phyloP scores from a whole-genome alignment of 2,113 vertebrate species.

The Synchiropus splendidus region DNA sequence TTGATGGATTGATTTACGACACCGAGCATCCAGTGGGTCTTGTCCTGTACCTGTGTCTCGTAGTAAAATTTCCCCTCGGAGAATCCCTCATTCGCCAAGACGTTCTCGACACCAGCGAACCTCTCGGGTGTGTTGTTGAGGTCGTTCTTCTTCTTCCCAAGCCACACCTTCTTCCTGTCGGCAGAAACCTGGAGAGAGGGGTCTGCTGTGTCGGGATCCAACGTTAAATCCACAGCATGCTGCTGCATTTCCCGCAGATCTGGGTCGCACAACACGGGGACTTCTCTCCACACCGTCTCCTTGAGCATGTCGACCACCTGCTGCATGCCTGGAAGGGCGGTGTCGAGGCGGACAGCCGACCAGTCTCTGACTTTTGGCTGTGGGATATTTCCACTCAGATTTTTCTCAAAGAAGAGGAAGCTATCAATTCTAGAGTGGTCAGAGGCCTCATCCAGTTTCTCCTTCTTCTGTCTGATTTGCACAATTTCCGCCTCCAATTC shows the following conservation, averaged over 20 bases:
- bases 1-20: constrained; percentile 30
- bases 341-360: constrained; percentile 8
- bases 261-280: constrained; percentile 33
- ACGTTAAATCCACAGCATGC: constrained; percentile 29
- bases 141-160: neutral
- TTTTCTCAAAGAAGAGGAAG: constrained; percentile 15
- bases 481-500: constrained; percentile 33
- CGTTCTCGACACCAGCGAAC: constrained; percentile 25
- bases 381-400: neutral
- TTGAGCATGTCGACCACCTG: constrained; percentile 9
- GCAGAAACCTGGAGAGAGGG: constrained; percentile 22
- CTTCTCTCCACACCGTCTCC: constrained; percentile 16
- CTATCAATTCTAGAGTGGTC: no score
- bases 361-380: constrained; percentile 19
- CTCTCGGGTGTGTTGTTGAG: constrained; percentile 6
- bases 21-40: constrained; percentile 39
- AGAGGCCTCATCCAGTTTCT: constrained; percentile 13
- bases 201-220: constrained; percentile 42
- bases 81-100: constrained; percentile 38
- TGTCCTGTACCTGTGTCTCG: constrained; percentile 36
- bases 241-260: constrained; percentile 22
- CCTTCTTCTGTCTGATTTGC: constrained; percentile 17
- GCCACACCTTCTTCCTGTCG: constrained; percentile 29
- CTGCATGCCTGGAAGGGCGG: neutral
- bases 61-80: constrained; percentile 32